Percentiles rank a stretch among this genome's conserved stretches.
Conservation (phyloP, 1,140 invertebrate species). For the Nephila pilipes region DNA sequence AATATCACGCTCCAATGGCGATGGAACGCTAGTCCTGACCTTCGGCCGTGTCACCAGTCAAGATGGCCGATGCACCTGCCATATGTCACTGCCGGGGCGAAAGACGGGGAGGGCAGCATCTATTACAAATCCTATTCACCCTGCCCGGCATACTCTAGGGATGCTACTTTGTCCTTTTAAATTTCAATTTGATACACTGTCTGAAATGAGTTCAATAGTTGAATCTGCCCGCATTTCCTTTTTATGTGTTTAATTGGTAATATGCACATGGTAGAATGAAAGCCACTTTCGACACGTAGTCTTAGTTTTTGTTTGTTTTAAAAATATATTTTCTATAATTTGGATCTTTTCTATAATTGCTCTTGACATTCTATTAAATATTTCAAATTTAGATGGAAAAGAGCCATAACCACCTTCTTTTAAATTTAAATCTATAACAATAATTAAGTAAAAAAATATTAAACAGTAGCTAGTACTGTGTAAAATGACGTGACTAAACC, state of each 20-base stretch:
- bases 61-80: slow-evolving; percentile 60
- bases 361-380: too few species aligned
- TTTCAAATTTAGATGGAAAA: too few species aligned
- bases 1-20: slow-evolving; percentile 68
- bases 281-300: not conserved
- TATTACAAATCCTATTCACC: not conserved
- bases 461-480: too few species aligned
- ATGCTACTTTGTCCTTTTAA: slow-evolving; percentile 14
- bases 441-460: too few species aligned
- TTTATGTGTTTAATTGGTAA: not conserved
- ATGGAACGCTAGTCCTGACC: slow-evolving; percentile 60
- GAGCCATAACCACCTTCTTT: too few species aligned
- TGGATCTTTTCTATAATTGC: too few species aligned
- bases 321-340: not conserved
- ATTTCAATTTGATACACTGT: slow-evolving; percentile 21
- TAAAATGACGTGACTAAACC: too few species aligned
- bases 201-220: slow-evolving; percentile 6
- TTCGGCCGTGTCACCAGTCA: slow-evolving; percentile 65
- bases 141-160: not conserved
- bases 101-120: slow-evolving; percentile 3
- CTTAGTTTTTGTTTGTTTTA: not conserved
- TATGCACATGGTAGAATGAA: not conserved
- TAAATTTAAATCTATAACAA: too few species aligned
- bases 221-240: not conserved
- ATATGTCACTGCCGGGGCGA: slow-evolving; percentile 59